Evolutionary conservation across 2,888 invertebrate genomes (phyloP).

Genomic region (Anagyrus pseudococci): DNA sequence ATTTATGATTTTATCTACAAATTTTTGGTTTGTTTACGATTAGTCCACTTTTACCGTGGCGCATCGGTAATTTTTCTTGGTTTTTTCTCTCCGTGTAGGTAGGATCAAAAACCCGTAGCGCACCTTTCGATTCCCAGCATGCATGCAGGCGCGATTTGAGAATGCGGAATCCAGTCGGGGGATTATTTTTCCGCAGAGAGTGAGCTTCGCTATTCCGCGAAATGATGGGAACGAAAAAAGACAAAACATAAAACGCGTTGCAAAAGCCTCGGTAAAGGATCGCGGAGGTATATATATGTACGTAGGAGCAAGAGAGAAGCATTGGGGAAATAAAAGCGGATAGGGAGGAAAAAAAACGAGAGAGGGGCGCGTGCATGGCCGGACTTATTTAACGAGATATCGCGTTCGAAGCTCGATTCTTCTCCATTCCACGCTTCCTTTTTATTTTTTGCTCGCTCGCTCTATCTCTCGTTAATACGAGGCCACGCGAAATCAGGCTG

Average conservation of each 20-base stretch:
- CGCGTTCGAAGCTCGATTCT: constrained; percentile 26
- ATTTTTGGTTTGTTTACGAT: no score
- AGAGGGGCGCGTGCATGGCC: constrained; percentile 30
- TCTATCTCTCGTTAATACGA: neutral
- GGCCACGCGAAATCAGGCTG: constrained; percentile 11
- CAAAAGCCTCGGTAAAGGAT: neutral
- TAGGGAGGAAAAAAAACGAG: no score
- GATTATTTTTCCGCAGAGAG: constrained; percentile 33
- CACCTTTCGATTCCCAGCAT: constrained; percentile 32
- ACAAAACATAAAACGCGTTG: neutral
- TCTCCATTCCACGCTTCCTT: constrained; percentile 6
- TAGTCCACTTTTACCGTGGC: no score
- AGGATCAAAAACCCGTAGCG: constrained; percentile 23
- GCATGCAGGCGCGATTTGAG: constrained; percentile 37
- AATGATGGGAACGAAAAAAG: constrained; percentile 3
- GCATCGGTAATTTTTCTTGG: no score
- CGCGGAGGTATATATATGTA: neutral
- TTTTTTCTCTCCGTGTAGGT: no score
- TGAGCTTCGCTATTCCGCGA: constrained; percentile 10
- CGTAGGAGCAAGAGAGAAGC: neutral
- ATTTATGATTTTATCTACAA: no score
- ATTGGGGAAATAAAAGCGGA: constrained; percentile 1
- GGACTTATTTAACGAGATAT: constrained; percentile 39
- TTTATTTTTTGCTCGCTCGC: neutral
- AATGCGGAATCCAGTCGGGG: constrained; percentile 10